Conservation (phyloP, 2,113 vertebrate genomes). For the Aleadryas rufinucha region DNA sequence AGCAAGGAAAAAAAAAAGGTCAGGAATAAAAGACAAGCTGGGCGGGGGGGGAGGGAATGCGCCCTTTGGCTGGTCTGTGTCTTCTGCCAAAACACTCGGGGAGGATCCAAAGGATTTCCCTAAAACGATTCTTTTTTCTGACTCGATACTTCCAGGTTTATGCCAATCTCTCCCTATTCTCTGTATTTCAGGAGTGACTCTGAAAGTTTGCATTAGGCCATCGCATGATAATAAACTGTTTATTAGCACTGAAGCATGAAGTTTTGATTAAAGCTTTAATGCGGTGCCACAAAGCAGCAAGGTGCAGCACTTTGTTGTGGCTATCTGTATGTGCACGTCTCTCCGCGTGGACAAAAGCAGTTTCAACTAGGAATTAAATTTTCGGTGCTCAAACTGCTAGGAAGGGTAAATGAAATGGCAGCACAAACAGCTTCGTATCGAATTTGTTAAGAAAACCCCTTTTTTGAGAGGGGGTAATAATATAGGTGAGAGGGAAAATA, state of each 20-base stretch:
- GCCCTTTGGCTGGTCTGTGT: not conserved
- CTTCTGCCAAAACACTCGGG: not conserved
- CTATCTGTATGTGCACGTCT: fast-evolving
- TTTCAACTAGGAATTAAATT: not conserved
- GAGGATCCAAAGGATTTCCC: not conserved
- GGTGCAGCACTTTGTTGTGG: not conserved
- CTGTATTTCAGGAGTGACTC: not conserved
- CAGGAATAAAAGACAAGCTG: not conserved
- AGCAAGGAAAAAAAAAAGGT: not conserved
- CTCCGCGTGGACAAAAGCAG: not conserved
- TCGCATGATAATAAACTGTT: not conserved
- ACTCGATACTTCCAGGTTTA: not conserved
- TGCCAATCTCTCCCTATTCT: not conserved
- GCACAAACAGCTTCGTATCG: not conserved
- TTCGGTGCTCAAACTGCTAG: not conserved
- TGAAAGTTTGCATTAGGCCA: not conserved
- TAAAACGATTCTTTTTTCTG: not conserved
- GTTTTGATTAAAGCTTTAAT: not conserved
- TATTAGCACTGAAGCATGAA: not conserved
- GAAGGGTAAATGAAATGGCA: not conserved
- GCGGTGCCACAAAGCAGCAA: not conserved
- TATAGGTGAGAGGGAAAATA: not conserved
- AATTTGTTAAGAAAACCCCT: not conserved
- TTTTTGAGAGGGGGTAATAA: not conserved
- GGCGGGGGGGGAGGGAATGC: not conserved